Percentiles rank a stretch among this genome's conserved stretches.
These are phyloP conservation scores for Physocephala rufipes DNA, from an alignment of 2,888 invertebrate genomes.

Conservation along the genomic window DNA sequence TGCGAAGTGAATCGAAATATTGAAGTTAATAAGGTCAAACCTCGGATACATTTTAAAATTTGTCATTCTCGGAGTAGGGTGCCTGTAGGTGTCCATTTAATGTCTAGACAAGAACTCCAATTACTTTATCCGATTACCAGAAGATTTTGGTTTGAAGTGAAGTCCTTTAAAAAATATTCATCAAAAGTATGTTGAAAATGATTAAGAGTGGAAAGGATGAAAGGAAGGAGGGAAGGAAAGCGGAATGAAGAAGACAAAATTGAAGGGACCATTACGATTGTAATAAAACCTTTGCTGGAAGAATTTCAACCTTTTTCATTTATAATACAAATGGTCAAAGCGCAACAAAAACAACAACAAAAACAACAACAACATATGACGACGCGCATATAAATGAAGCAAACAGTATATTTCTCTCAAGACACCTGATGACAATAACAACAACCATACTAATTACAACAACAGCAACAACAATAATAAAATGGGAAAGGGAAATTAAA, in stretches of 20 bases:
- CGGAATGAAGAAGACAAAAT: neutral
- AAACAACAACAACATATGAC: slow-evolving; percentile 55
- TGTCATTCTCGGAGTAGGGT: neutral
- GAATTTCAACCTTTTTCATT: slow-evolving; percentile 40
- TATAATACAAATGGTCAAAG: neutral
- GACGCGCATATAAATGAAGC: neutral
- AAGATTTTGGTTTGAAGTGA: slow-evolving; percentile 56
- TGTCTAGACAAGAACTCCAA: slow-evolving; percentile 65
- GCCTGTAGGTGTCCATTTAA: slow-evolving; percentile 57
- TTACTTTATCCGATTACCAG: slow-evolving; percentile 64
- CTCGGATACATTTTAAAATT: too few species aligned
- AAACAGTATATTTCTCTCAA: slow-evolving; percentile 29
- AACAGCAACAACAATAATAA: too few species aligned
- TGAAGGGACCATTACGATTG: neutral
- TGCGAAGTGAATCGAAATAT: too few species aligned
- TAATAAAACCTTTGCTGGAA: slow-evolving; percentile 46
- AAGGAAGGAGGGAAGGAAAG: neutral
- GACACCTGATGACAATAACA: slow-evolving; percentile 42
- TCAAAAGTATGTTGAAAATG: neutral
- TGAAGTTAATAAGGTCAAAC: too few species aligned
- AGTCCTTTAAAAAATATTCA: slow-evolving; percentile 41
- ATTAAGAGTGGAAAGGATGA: neutral
- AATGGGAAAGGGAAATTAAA: too few species aligned
- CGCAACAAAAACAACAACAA: slow-evolving; percentile 29
- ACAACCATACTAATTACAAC: too few species aligned